phyloP scores from a whole-genome alignment of 1,140 invertebrate species.

The Goniozus legneri region DNA sequence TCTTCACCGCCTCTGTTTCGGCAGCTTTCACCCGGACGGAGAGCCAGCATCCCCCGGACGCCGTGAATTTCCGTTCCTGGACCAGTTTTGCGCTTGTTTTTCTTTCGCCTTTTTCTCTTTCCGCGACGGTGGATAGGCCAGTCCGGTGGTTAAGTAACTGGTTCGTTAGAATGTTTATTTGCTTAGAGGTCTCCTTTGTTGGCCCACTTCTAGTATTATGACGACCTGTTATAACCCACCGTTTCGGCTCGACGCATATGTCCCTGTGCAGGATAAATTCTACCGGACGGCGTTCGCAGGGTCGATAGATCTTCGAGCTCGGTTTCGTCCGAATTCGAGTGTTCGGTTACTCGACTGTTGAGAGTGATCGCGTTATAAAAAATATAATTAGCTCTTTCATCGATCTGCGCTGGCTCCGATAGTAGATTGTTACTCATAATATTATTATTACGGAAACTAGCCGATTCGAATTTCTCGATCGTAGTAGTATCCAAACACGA shows the following conservation, averaged over 20 bases:
- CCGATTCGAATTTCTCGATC: too few relatives aligned
- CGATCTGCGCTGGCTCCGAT: too few relatives aligned
- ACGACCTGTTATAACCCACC: constrained; percentile 46
- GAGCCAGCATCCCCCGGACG: constrained; percentile 23
- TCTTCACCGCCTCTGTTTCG: constrained; percentile 31
- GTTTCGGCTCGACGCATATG: constrained; percentile 22
- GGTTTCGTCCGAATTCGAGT: not conserved
- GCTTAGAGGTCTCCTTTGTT: constrained; percentile 46
- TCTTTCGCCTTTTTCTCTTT: constrained; percentile 4
- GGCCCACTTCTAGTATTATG: constrained; percentile 44
- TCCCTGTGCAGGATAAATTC: constrained; percentile 13
- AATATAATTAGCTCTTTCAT: too few relatives aligned
- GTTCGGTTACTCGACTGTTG: too few relatives aligned
- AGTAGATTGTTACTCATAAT: too few relatives aligned
- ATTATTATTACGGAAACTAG: too few relatives aligned
- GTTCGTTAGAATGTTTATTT: constrained; percentile 56
- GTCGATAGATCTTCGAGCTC: not conserved
- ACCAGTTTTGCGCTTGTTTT: constrained; percentile 28
- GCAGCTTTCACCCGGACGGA: constrained; percentile 40
- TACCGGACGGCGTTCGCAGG: too few relatives aligned
- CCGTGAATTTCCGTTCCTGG: constrained; percentile 16
- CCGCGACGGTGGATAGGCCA: constrained; percentile 25
- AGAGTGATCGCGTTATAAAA: too few relatives aligned
- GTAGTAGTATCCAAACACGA: too few relatives aligned
- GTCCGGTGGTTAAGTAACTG: constrained; percentile 50